A percentile compares a stretch with the other conserved stretches of the same genome.
Conservation (phyloP, 1,140 invertebrate species). For the Belonocnema kinseyi region DNA sequence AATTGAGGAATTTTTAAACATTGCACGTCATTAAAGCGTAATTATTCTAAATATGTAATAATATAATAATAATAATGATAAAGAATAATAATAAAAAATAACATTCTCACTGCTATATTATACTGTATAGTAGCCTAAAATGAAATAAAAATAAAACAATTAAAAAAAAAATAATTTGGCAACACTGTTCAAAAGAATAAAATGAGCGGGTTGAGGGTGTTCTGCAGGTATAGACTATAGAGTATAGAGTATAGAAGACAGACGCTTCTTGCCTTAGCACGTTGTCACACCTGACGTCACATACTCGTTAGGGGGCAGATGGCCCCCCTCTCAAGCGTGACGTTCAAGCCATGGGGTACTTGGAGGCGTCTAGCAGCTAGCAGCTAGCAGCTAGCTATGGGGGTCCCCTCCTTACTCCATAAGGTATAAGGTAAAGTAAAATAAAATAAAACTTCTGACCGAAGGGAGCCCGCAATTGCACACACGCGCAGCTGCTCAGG, state of each 20-base stretch:
- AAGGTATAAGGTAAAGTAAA: slow-evolving; percentile 69
- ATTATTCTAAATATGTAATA: no score
- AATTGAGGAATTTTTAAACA: no score
- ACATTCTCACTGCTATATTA: no score
- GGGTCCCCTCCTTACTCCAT: slow-evolving; percentile 59
- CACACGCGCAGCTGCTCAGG: slow-evolving; percentile 72
- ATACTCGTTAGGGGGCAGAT: slow-evolving; percentile 73
- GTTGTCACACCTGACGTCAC: slow-evolving; percentile 76
- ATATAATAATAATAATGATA: no score
- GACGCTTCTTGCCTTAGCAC: slow-evolving; percentile 56
- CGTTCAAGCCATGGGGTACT: slow-evolving; percentile 67
- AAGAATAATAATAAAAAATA: no score
- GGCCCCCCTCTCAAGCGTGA: slow-evolving; percentile 74
- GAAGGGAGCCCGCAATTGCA: slow-evolving; percentile 57
- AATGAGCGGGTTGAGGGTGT: slow-evolving; percentile 29
- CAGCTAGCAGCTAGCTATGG: slow-evolving; percentile 39
- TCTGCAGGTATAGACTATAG: no score
- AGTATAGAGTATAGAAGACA: slow-evolving; percentile 42
- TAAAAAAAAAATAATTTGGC: neutral
- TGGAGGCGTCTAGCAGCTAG: slow-evolving; percentile 59
- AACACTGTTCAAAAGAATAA: neutral
- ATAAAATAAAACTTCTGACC: slow-evolving; percentile 69
- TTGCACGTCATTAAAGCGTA: no score
- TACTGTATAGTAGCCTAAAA: no score
- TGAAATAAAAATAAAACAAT: no score